Evolutionary conservation across 2,113 vertebrate species (phyloP).

Genomic region (Xiphias gladius): DNA sequence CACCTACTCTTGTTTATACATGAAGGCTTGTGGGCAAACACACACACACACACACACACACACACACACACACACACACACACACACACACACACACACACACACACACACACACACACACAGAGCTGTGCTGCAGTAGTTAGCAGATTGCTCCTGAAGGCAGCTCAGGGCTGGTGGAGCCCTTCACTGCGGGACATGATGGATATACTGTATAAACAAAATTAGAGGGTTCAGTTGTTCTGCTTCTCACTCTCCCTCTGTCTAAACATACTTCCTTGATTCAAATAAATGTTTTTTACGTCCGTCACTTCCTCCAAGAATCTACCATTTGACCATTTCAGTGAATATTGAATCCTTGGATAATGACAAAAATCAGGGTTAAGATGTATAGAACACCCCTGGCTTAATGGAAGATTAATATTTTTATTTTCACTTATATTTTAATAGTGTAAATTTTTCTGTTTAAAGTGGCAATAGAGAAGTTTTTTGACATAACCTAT

Average conservation of each 20-base stretch:
- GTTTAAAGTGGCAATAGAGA: too few relatives aligned
- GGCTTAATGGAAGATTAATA: background rate
- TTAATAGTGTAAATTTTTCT: background rate
- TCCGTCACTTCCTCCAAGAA: conserved; percentile 2
- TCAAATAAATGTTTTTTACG: background rate
- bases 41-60: background rate
- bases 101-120: background rate
- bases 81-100: background rate
- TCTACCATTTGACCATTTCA: conserved; percentile 4
- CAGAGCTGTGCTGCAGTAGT: conserved; percentile 16
- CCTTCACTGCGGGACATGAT: conserved; percentile 50
- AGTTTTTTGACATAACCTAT: too few relatives aligned
- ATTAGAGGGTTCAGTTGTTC: conserved; percentile 27
- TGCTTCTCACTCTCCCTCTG: background rate
- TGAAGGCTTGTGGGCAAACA: conserved; percentile 3
- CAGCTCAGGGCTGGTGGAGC: conserved; percentile 54
- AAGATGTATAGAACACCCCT: background rate
- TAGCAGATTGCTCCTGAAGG: conserved; percentile 63
- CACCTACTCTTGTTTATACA: conserved; percentile 8
- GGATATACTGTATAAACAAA: conserved; percentile 54
- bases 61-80: background rate
- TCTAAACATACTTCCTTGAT: conserved; percentile 2
- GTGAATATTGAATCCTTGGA: background rate
- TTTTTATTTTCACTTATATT: background rate
- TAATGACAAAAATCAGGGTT: background rate